Percentiles rank a stretch among this genome's conserved stretches.
phyloP scores from a whole-genome alignment of 2,797 vertebrate genomes.

The Cercopithecus mitis region DNA sequence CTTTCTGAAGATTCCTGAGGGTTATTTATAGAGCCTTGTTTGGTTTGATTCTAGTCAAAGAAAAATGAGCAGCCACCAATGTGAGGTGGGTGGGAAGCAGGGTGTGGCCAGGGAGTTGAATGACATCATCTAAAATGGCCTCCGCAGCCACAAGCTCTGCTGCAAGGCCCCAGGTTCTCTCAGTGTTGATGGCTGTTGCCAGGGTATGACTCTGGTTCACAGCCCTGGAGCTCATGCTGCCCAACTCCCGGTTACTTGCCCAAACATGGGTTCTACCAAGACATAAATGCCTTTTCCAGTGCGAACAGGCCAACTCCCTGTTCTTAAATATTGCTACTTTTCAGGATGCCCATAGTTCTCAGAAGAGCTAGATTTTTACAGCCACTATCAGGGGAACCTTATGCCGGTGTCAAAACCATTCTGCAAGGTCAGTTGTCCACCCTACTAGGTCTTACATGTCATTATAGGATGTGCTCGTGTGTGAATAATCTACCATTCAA shows the following conservation, averaged over 20 bases:
- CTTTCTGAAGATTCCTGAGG: conserved; percentile 52
- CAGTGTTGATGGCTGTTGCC: not conserved
- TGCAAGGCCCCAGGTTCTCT: not conserved
- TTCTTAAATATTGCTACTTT: not conserved
- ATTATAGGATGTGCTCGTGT: rapidly evolving
- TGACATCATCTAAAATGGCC: conserved; percentile 51
- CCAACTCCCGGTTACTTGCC: not conserved
- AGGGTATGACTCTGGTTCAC: not conserved
- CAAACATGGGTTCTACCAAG: not conserved
- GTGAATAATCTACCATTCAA: not conserved
- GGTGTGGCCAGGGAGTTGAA: not conserved
- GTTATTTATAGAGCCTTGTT: conserved; percentile 68
- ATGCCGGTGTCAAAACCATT: not conserved
- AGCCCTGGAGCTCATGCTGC: not conserved
- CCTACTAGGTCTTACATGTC: not conserved
- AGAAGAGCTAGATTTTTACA: not conserved
- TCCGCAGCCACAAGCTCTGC: rapidly evolving
- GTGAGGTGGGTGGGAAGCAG: not conserved
- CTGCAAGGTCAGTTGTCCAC: not conserved
- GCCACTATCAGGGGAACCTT: not conserved
- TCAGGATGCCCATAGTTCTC: not conserved
- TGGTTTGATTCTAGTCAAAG: conserved; percentile 65
- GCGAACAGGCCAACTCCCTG: not conserved
- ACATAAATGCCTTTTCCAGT: not conserved
- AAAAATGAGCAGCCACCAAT: conserved; percentile 36